Evolutionary conservation across 2,888 invertebrate species (phyloP).

Genomic region (Zeuzera pyrina): DNA sequence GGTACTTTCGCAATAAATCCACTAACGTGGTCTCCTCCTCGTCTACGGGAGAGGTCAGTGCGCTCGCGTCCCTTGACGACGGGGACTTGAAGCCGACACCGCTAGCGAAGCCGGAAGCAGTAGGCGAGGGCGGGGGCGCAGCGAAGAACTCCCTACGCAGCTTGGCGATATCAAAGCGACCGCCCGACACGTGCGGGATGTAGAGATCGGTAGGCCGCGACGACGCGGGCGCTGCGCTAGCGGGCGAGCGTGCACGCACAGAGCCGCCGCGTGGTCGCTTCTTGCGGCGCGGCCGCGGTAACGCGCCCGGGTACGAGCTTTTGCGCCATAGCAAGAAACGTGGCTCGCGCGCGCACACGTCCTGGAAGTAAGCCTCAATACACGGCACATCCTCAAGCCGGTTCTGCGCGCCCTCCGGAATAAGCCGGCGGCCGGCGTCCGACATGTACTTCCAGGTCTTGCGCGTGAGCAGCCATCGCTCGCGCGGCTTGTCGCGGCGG

Average conservation of each 20-base stretch:
- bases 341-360: slow-evolving; percentile 84
- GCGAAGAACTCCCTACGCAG: slow-evolving; percentile 79
- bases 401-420: slow-evolving; percentile 86
- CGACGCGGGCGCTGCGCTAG: slow-evolving; percentile 73
- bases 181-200: slow-evolving; percentile 70
- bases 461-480: slow-evolving; percentile 89
- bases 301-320: slow-evolving; percentile 84
- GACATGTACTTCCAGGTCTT: slow-evolving; percentile 95
- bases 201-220: slow-evolving; percentile 60
- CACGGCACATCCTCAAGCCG: slow-evolving; percentile 83
- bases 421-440: slow-evolving; percentile 88
- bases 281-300: slow-evolving; percentile 72
- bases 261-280: slow-evolving; percentile 77
- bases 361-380: slow-evolving; percentile 88
- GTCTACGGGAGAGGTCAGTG: slow-evolving; percentile 30
- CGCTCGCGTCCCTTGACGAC: slow-evolving; percentile 63
- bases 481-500: slow-evolving; percentile 76
- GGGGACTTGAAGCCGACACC: slow-evolving; percentile 56
- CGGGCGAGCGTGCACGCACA: slow-evolving; percentile 77
- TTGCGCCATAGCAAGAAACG: slow-evolving; percentile 87
- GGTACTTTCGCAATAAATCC: slow-evolving; percentile 78
- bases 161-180: slow-evolving; percentile 79
- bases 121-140: slow-evolving; percentile 41
- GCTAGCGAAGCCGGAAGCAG: slow-evolving; percentile 22
- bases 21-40: slow-evolving; percentile 73